A percentile compares a stretch with the other conserved stretches of the same genome.
These are phyloP conservation scores for Falcunculus frontatus DNA, from an alignment of 2,113 vertebrate species.

Conservation along the genomic window DNA sequence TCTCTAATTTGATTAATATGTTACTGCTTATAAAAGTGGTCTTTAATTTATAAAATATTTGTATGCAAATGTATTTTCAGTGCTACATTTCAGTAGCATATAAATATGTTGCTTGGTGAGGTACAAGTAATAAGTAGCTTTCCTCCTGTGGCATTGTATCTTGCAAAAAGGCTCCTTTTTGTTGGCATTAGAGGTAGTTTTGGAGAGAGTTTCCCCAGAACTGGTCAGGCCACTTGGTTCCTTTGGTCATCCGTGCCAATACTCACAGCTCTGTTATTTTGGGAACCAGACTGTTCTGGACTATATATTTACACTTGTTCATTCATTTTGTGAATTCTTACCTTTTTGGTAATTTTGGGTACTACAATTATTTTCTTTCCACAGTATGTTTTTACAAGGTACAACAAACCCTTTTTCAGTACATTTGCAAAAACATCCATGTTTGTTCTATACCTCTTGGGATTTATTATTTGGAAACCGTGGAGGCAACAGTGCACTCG, in stretches of 20 bases:
- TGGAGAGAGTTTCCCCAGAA: background rate
- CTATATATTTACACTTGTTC: background rate
- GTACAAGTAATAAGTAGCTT: background rate
- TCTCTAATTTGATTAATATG: background rate
- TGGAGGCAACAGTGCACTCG: conserved; percentile 93
- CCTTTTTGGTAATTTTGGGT: conserved; percentile 6
- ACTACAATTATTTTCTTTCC: conserved; percentile 44
- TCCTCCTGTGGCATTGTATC: background rate
- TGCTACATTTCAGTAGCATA: background rate
- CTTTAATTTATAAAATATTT: background rate
- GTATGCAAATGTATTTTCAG: background rate
- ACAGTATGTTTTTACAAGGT: conserved; percentile 94
- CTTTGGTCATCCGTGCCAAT: background rate
- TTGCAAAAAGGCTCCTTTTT: background rate
- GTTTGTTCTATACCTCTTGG: conserved; percentile 94
- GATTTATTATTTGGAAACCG: conserved; percentile 94
- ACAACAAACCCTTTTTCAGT: conserved; percentile 98
- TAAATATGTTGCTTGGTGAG: background rate
- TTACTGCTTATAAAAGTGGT: background rate
- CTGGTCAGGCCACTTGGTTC: background rate
- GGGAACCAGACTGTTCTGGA: background rate
- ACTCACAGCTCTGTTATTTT: background rate
- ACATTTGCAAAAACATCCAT: conserved; percentile 97
- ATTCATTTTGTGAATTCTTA: background rate
- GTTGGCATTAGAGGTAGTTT: background rate